These are phyloP conservation scores for Tolmerus cingulatus DNA, from an alignment of 2,888 invertebrate species.

Conservation along the genomic window DNA sequence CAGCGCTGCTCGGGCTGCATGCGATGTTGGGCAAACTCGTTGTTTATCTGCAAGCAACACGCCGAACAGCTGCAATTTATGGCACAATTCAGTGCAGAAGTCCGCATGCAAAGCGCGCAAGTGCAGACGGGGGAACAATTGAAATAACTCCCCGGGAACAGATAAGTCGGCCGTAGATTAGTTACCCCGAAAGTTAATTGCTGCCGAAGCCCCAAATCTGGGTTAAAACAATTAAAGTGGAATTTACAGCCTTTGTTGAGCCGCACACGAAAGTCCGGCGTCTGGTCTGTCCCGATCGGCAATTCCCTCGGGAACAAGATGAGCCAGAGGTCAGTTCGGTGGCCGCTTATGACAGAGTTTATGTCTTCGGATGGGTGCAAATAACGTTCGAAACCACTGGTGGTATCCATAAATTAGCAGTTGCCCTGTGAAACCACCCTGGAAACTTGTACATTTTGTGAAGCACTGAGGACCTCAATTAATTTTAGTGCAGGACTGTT, in stretches of 20 bases:
- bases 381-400: neutral
- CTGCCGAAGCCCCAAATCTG: conserved; percentile 16
- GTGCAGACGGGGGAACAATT: neutral
- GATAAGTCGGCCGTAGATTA: conserved; percentile 25
- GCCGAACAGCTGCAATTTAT: conserved; percentile 4
- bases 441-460: neutral
- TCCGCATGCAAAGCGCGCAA: neutral
- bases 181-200: conserved; percentile 31
- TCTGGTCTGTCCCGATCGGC: neutral
- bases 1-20: neutral
- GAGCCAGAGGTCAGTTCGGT: neutral
- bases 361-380: conserved; percentile 2
- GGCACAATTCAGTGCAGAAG: neutral
- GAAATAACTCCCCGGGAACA: conserved; percentile 15
- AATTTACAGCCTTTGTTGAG: conserved; percentile 21
- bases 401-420: neutral
- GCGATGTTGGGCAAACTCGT: conserved; percentile 3
- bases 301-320: neutral
- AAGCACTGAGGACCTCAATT: neutral
- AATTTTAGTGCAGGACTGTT: neutral
- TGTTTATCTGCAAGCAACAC: neutral
- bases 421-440: neutral
- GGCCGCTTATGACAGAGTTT: conserved; percentile 9
- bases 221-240: conserved; percentile 25
- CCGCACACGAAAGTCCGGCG: neutral